These are phyloP conservation scores for Bothrops jararaca DNA, from an alignment of 2,113 vertebrate genomes.

Conservation along the genomic window DNA sequence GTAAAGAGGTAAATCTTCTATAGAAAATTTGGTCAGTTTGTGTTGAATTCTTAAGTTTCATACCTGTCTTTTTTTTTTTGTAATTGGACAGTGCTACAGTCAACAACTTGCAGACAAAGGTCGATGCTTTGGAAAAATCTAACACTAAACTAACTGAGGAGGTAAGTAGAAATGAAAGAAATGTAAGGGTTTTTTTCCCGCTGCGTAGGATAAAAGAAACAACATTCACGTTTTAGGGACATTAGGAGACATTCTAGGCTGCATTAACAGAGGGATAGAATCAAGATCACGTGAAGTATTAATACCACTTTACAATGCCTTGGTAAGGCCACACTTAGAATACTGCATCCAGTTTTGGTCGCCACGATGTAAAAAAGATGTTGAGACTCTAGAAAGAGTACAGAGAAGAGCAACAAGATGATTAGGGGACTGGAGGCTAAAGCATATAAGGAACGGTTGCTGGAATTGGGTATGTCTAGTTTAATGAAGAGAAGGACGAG, in stretches of 20 bases:
- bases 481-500: no score
- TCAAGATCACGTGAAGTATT: no score
- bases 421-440: no score
- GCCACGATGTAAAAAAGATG: no score
- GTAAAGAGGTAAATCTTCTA: slow-evolving; percentile 60
- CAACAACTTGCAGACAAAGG: slow-evolving; percentile 67
- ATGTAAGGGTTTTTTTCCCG: neutral
- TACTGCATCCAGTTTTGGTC: no score
- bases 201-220: neutral
- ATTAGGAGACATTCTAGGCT: neutral
- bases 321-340: no score
- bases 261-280: no score
- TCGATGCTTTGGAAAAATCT: slow-evolving; percentile 95
- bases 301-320: no score
- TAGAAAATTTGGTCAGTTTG: neutral
- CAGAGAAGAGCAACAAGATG: no score
- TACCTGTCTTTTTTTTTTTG: slow-evolving; percentile 31
- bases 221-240: neutral
- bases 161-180: slow-evolving; percentile 67
- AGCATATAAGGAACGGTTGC: no score
- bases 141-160: slow-evolving; percentile 98
- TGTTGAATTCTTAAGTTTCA: slow-evolving; percentile 3
- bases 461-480: no score
- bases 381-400: no score
- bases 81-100: slow-evolving; percentile 2